These are phyloP conservation scores for Alviniconcha marisindica DNA, from an alignment of 1,140 invertebrate species.

Conservation along the genomic window DNA sequence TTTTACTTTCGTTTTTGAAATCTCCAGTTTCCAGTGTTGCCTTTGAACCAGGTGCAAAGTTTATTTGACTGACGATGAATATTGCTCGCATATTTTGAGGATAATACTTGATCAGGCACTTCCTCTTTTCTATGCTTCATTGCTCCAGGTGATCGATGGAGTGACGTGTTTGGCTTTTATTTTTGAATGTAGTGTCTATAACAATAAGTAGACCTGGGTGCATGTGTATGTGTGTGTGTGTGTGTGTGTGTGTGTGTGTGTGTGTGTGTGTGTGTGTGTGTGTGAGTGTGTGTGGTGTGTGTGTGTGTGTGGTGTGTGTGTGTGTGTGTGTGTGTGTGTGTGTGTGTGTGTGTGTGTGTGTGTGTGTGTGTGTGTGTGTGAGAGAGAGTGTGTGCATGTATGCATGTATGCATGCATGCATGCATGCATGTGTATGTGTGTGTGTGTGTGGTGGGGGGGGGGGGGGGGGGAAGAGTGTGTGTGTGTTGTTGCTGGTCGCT, in stretches of 20 bases:
- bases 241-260: not conserved
- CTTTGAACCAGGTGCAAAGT: no score
- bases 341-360: not conserved
- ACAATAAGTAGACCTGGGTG: no score
- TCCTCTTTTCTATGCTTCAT: no score
- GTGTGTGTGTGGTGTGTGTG: not conserved
- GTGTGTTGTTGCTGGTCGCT: no score
- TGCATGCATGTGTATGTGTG: constrained; percentile 10
- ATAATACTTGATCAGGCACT: no score
- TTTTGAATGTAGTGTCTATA: no score
- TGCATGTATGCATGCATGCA: not conserved
- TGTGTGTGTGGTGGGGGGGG: not conserved
- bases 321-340: not conserved
- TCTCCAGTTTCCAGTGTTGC: no score
- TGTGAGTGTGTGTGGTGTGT: constrained; percentile 24
- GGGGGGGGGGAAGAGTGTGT: no score
- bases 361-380: constrained; percentile 16
- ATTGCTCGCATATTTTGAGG: no score
- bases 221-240: not conserved
- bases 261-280: constrained; percentile 1
- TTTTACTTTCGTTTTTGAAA: constrained; percentile 9
- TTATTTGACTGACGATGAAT: no score
- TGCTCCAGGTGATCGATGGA: no score
- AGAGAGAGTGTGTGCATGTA: not conserved
- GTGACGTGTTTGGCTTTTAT: no score